Conservation (phyloP, 2,797 vertebrate species). For the Myoxocephalus aenaeus region DNA sequence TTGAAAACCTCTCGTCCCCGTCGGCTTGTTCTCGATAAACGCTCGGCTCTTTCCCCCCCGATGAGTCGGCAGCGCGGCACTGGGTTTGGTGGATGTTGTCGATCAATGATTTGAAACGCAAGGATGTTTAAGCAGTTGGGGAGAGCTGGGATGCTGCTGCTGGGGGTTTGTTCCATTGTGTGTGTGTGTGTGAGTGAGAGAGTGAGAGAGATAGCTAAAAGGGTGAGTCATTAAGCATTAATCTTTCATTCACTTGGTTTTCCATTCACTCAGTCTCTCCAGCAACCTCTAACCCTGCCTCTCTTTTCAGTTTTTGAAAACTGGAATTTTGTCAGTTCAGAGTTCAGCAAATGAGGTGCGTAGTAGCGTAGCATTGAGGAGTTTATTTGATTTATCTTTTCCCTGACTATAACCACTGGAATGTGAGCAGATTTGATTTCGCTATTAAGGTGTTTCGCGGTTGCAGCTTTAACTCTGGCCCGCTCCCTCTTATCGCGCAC, state of each 20-base stretch:
- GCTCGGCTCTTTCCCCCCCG: slow-evolving; percentile 28
- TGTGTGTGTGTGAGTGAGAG: too few species aligned
- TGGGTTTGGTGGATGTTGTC: slow-evolving; percentile 27
- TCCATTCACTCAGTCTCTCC: background rate
- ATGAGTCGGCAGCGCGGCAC: slow-evolving; percentile 23
- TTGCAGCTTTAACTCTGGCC: background rate
- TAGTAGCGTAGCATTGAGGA: background rate
- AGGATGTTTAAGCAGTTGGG: slow-evolving; percentile 16
- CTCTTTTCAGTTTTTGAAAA: background rate
- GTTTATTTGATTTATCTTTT: background rate
- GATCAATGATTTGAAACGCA: slow-evolving; percentile 26
- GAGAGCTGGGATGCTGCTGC: slow-evolving; percentile 8
- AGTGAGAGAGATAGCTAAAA: background rate
- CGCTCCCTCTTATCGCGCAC: background rate
- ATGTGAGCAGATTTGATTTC: background rate
- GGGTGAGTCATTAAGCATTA: slow-evolving; percentile 11
- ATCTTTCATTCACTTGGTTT: slow-evolving; percentile 18
- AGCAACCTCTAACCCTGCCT: background rate
- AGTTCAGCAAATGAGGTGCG: background rate
- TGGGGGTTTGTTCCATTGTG: too few species aligned
- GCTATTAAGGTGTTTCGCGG: background rate
- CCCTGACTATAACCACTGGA: background rate
- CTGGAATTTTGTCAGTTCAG: background rate
- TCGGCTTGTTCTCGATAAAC: slow-evolving; percentile 34
- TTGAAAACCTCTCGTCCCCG: slow-evolving; percentile 10